Evolutionary conservation across 2,888 invertebrate genomes (phyloP).

Genomic region (Neria commutata): DNA sequence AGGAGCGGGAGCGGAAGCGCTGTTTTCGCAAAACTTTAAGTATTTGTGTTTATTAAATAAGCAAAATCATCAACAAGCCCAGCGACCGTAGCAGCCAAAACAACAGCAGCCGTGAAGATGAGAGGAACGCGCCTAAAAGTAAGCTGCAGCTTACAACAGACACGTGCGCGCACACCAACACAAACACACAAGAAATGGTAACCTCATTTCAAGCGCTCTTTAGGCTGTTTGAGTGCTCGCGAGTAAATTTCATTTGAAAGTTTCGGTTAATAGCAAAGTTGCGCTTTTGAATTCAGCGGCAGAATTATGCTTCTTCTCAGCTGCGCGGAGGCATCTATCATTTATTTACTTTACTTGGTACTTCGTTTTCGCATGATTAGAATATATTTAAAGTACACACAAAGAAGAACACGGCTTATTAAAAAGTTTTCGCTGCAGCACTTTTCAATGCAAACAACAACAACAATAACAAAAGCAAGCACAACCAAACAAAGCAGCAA

Average conservation of each 20-base stretch:
- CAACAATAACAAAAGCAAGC: neutral
- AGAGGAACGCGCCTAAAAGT: too few relatives aligned
- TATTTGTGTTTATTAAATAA: constrained; percentile 1
- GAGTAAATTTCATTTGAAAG: neutral
- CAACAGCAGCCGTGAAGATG: neutral
- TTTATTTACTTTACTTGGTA: too few relatives aligned
- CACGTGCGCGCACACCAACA: neutral
- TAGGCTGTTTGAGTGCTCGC: too few relatives aligned
- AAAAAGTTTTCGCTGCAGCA: constrained; percentile 1
- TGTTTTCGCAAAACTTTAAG: neutral
- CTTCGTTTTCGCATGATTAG: too few relatives aligned
- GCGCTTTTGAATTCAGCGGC: constrained; percentile 2
- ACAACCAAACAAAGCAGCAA: too few relatives aligned
- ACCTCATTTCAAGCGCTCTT: too few relatives aligned
- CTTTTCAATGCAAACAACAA: too few relatives aligned
- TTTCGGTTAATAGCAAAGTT: constrained; percentile 4
- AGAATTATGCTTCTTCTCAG: too few relatives aligned
- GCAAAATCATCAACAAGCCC: constrained; percentile 3
- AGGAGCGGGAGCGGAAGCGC: too few relatives aligned
- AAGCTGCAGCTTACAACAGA: neutral
- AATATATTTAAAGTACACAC: too few relatives aligned
- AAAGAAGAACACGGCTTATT: too few relatives aligned
- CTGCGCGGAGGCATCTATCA: too few relatives aligned
- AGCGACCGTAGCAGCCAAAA: neutral
- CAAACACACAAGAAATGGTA: neutral